Evolutionary conservation across 2,797 vertebrate genomes (phyloP).

Genomic region (Poecilia velifera): DNA sequence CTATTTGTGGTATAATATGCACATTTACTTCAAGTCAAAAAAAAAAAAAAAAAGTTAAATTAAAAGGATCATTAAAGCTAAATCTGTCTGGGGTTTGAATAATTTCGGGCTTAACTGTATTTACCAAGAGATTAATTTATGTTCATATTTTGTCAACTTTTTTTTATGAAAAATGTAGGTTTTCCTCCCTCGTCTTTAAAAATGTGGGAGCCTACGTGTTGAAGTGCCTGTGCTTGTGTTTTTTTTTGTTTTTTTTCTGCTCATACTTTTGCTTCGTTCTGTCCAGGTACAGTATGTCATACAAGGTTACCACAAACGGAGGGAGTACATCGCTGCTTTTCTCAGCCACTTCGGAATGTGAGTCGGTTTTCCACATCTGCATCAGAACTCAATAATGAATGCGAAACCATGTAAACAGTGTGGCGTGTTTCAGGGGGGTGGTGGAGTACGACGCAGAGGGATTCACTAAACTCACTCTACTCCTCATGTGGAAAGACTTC

Average conservation of each 20-base stretch:
- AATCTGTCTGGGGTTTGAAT: not conserved
- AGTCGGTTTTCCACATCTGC: slow-evolving; percentile 69
- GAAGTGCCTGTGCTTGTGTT: not conserved
- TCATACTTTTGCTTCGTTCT: slow-evolving; percentile 9
- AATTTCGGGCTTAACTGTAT: not conserved
- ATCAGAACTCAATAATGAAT: not conserved
- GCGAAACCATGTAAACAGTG: not conserved
- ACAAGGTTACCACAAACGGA: slow-evolving; percentile 98
- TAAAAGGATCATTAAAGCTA: not conserved
- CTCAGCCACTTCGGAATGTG: slow-evolving; percentile 99
- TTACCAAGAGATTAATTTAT: not conserved
- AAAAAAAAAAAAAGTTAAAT: not conserved
- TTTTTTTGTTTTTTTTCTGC: no score
- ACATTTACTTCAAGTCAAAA: not conserved
- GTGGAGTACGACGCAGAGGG: slow-evolving; percentile 98
- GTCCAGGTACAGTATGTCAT: slow-evolving; percentile 96
- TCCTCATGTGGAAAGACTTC: slow-evolving; percentile 98
- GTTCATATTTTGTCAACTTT: not conserved
- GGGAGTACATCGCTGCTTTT: slow-evolving; percentile 98
- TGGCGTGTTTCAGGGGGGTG: slow-evolving; percentile 85
- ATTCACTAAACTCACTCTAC: slow-evolving; percentile 96
- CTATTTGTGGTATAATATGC: not conserved
- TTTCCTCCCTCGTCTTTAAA: not conserved
- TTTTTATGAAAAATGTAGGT: not conserved
- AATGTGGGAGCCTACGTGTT: not conserved